phyloP scores from a whole-genome alignment of 2,888 invertebrate genomes.

The Scelioninae gen. 2 region DNA sequence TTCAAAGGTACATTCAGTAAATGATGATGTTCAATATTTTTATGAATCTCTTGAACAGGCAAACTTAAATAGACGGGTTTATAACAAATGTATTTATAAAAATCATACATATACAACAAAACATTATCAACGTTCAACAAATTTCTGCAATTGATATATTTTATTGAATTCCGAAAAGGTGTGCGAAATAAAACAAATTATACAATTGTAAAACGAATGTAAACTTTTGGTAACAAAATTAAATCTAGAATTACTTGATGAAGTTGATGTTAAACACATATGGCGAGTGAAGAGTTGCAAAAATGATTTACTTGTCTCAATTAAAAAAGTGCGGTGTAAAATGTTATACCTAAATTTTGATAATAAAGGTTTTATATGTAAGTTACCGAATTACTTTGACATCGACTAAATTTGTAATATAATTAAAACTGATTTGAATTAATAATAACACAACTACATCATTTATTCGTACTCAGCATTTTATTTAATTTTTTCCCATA shows the following conservation, averaged over 20 bases:
- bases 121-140: not conserved
- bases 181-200: conserved; percentile 1
- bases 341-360: not conserved
- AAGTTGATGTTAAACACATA: conserved; percentile 3
- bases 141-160: conserved; percentile 12
- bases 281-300: not conserved
- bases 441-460: too few relatives aligned
- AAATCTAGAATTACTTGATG: not conserved
- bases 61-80: too few relatives aligned
- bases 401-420: not conserved
- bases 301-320: not conserved
- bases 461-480: too few relatives aligned
- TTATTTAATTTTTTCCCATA: too few relatives aligned
- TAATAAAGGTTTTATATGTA: conserved; percentile 1
- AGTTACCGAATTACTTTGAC: conserved; percentile 3
- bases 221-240: not conserved
- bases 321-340: not conserved
- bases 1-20: conserved; percentile 8
- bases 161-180: not conserved
- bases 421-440: too few relatives aligned
- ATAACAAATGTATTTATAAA: conserved; percentile 26
- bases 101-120: conserved; percentile 20
- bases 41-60: too few relatives aligned
- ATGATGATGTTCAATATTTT: conserved; percentile 1
- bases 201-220: not conserved